Evolutionary conservation across 1,140 invertebrate species (phyloP).

Genomic region (Pteromalus puparum): DNA sequence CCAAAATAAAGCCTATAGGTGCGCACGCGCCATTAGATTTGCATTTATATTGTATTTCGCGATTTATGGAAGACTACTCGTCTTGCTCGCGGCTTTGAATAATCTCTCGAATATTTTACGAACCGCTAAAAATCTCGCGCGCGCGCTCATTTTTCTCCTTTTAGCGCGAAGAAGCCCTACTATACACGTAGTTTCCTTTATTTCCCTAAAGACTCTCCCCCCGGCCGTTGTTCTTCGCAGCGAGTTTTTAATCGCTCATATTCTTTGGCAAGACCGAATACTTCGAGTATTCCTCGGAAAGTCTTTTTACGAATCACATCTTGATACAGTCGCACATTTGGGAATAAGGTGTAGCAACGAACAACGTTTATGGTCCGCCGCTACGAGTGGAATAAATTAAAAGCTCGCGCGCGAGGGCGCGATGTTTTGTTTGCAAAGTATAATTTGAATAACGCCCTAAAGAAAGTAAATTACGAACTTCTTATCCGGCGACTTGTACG

Average conservation of each 20-base stretch:
- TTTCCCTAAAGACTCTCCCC: not conserved
- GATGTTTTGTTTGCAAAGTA: not conserved
- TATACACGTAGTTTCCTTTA: not conserved
- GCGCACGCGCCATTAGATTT: slow-evolving; percentile 27
- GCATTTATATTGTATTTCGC: slow-evolving; percentile 50
- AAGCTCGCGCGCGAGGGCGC: not conserved
- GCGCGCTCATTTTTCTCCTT: slow-evolving; percentile 13
- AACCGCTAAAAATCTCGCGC: slow-evolving; percentile 23
- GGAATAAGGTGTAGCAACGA: not conserved
- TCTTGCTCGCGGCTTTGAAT: slow-evolving; percentile 34
- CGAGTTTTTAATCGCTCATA: no score
- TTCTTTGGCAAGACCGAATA: no score
- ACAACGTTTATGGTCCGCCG: not conserved
- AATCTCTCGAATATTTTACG: slow-evolving; percentile 43
- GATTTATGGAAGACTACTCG: slow-evolving; percentile 46
- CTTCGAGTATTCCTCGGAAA: no score
- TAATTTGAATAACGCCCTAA: slow-evolving; percentile 15
- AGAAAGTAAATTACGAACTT: slow-evolving; percentile 19
- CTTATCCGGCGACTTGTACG: slow-evolving; percentile 1
- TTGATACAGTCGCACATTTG: not conserved
- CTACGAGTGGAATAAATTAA: slow-evolving; percentile 11
- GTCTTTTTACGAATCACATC: not conserved
- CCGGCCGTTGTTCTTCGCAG: not conserved
- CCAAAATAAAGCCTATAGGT: not conserved
- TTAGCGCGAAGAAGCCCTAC: not conserved